Base-by-base conservation (phyloP, 2,888 invertebrate genomes). In the Drosophila dives region DNA sequence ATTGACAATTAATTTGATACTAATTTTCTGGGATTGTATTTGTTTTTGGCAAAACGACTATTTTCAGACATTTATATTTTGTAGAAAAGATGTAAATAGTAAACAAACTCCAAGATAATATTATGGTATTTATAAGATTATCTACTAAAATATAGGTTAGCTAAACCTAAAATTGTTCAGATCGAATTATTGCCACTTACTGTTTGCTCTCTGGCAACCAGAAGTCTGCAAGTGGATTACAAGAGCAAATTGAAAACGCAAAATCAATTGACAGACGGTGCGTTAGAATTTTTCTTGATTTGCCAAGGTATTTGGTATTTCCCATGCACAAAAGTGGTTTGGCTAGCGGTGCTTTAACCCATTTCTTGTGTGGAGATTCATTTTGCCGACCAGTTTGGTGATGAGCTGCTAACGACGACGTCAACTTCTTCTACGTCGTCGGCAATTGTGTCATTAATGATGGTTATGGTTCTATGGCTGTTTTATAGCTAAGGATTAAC, bases 341-440 rank as follows among this genome's bases (percentile, higher is more conserved):
- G 3, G n/a, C 15, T 71, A 64, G 64, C 80, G 75, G 66, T 71
- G 34, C 48, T 45, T 80, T 71, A 75, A 80, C 80, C 77, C 49
- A 77, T 64, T 80, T 80, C 33, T 23, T 15, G 29, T 36, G 15
- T n/a, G 51, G n/a, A 40, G 23, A 54, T 36, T 49, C 38, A 33
- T 67, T 53, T 11, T 34, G 8, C 33, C n/a, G 66, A 80, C 77
- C 71, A 62, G 80, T 80, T 77, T 75, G 75, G 45, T 60, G 65
- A 66, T 64, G 62, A 77, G 45, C 23, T 20, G 17, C 20, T 55
- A 55, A 55, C 36, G 17, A 29, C 40, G 32, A 53, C 75, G 63
- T 70, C 79, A 79, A 64, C 63, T 65, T 77, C 12, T 36, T 23
- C 20, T 15, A 8, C 45, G 3, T 23, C 40, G 32, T 59, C 17